Conservation (phyloP, 1,140 invertebrate species). For the Patella vulgata region DNA sequence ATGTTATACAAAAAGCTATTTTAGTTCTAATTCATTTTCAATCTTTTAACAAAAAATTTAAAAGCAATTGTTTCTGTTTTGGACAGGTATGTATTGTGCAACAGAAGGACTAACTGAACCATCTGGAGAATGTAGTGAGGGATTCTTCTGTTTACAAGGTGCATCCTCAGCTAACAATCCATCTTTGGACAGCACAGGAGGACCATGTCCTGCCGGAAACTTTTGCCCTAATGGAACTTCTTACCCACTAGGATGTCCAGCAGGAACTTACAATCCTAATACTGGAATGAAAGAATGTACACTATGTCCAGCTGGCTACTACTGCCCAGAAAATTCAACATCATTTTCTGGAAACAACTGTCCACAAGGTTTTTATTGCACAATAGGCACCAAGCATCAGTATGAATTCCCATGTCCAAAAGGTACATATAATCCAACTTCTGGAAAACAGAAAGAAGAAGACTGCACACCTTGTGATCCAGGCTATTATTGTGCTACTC, state of each 20-base stretch:
- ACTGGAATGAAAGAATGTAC: constrained; percentile 47
- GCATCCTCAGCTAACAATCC: constrained; percentile 58
- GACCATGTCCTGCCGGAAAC: constrained; percentile 58
- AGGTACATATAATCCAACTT: constrained; percentile 50
- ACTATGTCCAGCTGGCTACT: constrained; percentile 54
- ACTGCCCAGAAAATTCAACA: constrained; percentile 61
- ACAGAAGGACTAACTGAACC: constrained; percentile 49
- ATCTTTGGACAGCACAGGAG: constrained; percentile 45
- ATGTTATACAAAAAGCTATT: no score
- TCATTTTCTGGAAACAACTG: constrained; percentile 47
- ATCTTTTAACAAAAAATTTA: no score
- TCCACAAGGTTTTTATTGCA: constrained; percentile 59
- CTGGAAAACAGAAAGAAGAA: constrained; percentile 38
- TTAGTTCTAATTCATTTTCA: no score
- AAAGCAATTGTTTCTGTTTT: no score
- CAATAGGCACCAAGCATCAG: constrained; percentile 42
- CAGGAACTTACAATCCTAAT: constrained; percentile 55
- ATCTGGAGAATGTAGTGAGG: constrained; percentile 53
- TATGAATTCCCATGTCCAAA: constrained; percentile 52
- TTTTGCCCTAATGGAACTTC: constrained; percentile 62
- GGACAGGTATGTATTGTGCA: constrained; percentile 48
- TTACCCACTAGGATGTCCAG: constrained; percentile 56
- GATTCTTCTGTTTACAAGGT: constrained; percentile 60
- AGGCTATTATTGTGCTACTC: constrained; percentile 51
- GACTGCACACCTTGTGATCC: constrained; percentile 56